Base-by-base conservation (phyloP, 2,797 vertebrate genomes). In the Xiphophorus birchmanni region DNA sequence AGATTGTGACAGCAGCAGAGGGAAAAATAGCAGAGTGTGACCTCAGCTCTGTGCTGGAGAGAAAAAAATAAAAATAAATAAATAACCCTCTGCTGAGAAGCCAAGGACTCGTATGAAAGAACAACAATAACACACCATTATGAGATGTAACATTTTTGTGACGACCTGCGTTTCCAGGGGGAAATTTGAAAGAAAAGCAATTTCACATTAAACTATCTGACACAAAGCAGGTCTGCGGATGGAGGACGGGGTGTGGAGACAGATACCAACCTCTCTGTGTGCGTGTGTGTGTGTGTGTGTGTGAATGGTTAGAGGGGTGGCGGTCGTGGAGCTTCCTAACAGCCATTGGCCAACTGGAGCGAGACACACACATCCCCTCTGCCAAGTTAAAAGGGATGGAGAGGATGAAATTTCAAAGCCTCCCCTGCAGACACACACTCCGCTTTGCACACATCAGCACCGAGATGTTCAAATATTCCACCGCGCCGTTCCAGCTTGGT, bases 121-220 rank as follows among this genome's bases (percentile, higher is more conserved):
- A 90, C 91, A 93, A 93, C 91, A 94, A 93, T 90, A 91, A 90
- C 88, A 84, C 73, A 26, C 87, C 90, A 87, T 92, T 91, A 92
- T 90, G 92, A 93, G 90, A 89, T 87, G 93, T 80, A 89, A 88
- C 92, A 80, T 88, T 91, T 73, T 87, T 80, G 83, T 79, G 18
- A 77, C 77, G 82, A 91, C 87, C 90, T 60, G 80, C 80, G 87
- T 86, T 92, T 92, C 93, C 92, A 86, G 84, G 82, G 92, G 92
- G 90, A 93, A 92, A 93, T 93, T 90, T 92, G 92, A 93, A 94
- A 94, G 93, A 93, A 94, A 93, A 93, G 92, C 92, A 93, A 94
- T 94, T 94, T 93, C 91, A 92, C 92, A 92, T 94, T 94, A 93
- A 91, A 92, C 91, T 93, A 90, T 91, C 91, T 90, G 91, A 94